phyloP scores from a whole-genome alignment of 2,797 vertebrate species.

The Meda fulgida region DNA sequence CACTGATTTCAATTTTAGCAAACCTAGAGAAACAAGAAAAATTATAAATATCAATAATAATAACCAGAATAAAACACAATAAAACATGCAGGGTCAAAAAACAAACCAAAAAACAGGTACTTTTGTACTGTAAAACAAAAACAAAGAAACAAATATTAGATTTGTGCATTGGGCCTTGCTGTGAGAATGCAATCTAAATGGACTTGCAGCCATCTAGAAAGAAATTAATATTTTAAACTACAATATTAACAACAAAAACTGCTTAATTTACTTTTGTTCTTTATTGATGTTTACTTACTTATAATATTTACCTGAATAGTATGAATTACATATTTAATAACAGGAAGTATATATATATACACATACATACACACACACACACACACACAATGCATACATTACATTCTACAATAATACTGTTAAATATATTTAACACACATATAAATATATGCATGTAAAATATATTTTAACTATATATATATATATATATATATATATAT shows the following conservation, averaged over 20 bases:
- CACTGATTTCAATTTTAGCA: constrained; percentile 91
- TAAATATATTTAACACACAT: no score
- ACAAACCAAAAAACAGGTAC: neutral
- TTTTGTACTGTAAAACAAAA: neutral
- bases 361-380: neutral
- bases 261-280: neutral
- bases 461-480: neutral
- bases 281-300: neutral
- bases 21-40: constrained; percentile 78
- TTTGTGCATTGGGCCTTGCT: neutral
- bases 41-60: neutral
- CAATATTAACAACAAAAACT: neutral
- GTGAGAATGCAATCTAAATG: neutral
- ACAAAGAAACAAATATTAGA: neutral
- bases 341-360: neutral
- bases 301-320: neutral
- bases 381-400: no score
- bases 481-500: neutral
- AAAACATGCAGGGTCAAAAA: neutral
- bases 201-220: neutral
- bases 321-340: neutral
- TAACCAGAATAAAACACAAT: neutral
- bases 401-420: no score
- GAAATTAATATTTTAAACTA: neutral
- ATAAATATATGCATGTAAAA: neutral